Evolutionary conservation across 1,140 invertebrate species (phyloP).

Genomic region (Aphis craccivora): DNA sequence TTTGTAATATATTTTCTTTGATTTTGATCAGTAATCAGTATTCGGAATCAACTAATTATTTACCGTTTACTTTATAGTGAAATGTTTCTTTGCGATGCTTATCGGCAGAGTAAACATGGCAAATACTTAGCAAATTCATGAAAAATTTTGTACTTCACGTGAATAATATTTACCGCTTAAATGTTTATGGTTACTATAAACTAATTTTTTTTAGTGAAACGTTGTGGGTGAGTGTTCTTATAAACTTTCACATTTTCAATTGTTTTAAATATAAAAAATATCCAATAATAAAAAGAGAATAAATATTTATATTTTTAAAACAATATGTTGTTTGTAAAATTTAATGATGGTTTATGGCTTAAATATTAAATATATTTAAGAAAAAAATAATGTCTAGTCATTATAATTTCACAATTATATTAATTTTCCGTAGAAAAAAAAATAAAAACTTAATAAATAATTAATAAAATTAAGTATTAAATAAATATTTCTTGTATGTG

Average conservation of each 20-base stretch:
- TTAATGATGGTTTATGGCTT: not conserved
- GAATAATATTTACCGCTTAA: not conserved
- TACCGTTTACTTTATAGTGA: not conserved
- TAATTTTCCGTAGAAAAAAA: not conserved
- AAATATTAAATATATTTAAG: slow-evolving; percentile 4
- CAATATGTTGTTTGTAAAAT: not conserved
- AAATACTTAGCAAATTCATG: not conserved
- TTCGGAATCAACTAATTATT: not conserved
- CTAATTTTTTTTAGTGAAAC: not conserved
- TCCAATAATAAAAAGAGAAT: not conserved
- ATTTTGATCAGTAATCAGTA: not conserved
- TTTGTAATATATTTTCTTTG: not conserved
- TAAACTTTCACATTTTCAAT: slow-evolving; percentile 17
- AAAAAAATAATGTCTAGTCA: not conserved
- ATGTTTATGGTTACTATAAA: not conserved
- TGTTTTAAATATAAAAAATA: not conserved
- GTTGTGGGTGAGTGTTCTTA: not conserved
- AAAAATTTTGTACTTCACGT: not conserved
- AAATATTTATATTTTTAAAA: not conserved
- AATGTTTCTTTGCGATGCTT: not conserved
- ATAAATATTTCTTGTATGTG: not conserved
- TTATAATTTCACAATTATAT: not conserved
- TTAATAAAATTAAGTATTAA: not conserved
- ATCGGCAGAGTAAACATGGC: not conserved
- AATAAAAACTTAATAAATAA: not conserved